Evolutionary conservation across 2,888 invertebrate species (phyloP).

Genomic region (Drosophila demipolita): DNA sequence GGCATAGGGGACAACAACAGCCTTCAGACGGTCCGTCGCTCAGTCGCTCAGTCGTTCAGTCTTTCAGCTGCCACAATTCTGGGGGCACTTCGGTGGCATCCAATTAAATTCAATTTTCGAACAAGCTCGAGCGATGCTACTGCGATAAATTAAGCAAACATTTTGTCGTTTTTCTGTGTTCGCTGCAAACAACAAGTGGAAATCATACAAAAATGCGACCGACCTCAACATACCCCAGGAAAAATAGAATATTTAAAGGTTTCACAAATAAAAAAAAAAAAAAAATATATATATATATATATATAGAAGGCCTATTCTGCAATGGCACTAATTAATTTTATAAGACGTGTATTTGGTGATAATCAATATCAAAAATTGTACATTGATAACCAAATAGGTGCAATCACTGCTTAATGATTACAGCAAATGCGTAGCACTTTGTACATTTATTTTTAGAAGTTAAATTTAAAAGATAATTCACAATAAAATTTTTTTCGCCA

Average conservation of each 20-base stretch:
- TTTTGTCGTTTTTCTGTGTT: constrained; percentile 47
- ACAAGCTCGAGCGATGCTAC: constrained; percentile 74
- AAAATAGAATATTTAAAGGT: neutral
- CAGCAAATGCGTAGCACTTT: neutral
- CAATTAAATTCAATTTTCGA: constrained; percentile 81
- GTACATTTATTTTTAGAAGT: neutral
- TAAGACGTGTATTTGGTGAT: neutral
- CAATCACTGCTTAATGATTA: neutral
- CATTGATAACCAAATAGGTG: neutral
- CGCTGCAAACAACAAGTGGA: constrained; percentile 18
- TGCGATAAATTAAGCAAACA: constrained; percentile 81
- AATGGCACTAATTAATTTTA: neutral
- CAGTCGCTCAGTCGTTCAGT: neutral
- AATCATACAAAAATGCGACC: neutral
- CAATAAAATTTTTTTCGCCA: neutral
- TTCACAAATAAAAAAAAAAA: neutral
- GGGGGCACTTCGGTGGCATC: constrained; percentile 68
- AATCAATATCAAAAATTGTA: neutral
- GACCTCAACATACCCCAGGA: constrained; percentile 30
- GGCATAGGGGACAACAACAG: constrained; percentile 56
- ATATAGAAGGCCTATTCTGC: no score
- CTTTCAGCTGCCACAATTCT: constrained; percentile 36
- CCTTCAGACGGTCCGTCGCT: neutral
- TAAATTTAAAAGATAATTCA: neutral
- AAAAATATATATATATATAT: neutral